Evolutionary conservation across 2,888 invertebrate genomes (phyloP).

Genomic region (Buathra laborator): DNA sequence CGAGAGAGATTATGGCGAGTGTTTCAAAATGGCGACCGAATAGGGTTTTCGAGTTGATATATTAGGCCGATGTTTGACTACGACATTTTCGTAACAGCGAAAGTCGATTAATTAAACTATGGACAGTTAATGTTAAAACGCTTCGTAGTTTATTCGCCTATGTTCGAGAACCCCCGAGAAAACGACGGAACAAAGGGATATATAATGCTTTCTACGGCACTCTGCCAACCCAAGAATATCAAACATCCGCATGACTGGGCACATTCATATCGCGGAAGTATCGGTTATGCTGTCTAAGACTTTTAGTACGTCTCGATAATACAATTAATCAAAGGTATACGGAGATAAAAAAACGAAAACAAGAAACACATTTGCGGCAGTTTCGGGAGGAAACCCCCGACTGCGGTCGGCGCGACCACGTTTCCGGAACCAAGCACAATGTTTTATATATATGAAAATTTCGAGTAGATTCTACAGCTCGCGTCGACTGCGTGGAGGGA

Average conservation of each 20-base stretch:
- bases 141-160: background rate
- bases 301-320: background rate
- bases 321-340: background rate
- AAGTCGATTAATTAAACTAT: slow-evolving; percentile 38
- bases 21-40: slow-evolving; percentile 68
- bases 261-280: slow-evolving; percentile 56
- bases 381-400: background rate
- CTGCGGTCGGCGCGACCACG: slow-evolving; percentile 6
- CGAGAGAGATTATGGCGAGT: slow-evolving; percentile 42
- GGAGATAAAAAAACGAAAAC: background rate
- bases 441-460: slow-evolving; percentile 16
- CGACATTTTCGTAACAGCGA: slow-evolving; percentile 16
- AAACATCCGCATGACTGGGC: slow-evolving; percentile 66
- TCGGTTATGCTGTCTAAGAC: background rate
- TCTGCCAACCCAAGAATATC: slow-evolving; percentile 66
- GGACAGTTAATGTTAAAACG: background rate
- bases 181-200: slow-evolving; percentile 48
- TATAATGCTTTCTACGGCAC: slow-evolving; percentile 54
- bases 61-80: slow-evolving; percentile 1
- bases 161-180: background rate
- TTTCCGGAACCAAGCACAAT: background rate
- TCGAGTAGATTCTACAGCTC: background rate
- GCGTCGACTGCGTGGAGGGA: background rate
- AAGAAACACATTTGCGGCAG: background rate
- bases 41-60: slow-evolving; percentile 45